Evolutionary conservation across 2,113 vertebrate genomes (phyloP).

Genomic region (Vulpes vulpes): DNA sequence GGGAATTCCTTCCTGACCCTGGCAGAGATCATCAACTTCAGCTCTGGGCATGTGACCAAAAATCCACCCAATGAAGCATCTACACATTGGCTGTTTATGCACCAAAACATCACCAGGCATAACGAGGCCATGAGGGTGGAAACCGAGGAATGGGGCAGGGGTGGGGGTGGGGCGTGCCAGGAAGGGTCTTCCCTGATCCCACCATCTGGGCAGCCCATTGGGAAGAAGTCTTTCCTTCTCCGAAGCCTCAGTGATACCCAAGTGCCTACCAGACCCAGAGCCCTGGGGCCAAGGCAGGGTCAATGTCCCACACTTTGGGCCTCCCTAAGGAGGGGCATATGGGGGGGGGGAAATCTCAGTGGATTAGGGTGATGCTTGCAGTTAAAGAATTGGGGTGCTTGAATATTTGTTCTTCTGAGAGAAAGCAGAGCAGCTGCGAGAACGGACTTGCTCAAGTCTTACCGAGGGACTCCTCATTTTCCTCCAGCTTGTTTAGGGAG

Average conservation of each 20-base stretch:
- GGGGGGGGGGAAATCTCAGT: too few species aligned
- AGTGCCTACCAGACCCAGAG: background rate
- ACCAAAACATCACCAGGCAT: background rate
- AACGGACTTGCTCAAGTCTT: background rate
- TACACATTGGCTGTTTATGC: constrained; percentile 10
- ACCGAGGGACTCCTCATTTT: background rate
- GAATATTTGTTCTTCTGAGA: constrained; percentile 70
- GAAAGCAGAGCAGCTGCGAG: background rate
- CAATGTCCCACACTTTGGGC: background rate
- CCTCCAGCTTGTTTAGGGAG: background rate
- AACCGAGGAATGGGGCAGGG: background rate
- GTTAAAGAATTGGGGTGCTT: background rate
- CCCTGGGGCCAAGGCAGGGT: background rate
- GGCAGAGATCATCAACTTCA: constrained; percentile 56
- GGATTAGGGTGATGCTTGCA: background rate
- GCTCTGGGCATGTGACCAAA: constrained; percentile 71
- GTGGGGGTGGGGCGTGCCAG: background rate
- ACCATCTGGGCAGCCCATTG: background rate
- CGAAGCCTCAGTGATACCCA: background rate
- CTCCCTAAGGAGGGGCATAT: background rate
- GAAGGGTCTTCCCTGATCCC: background rate
- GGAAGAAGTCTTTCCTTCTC: background rate
- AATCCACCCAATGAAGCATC: constrained; percentile 64
- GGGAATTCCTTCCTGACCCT: constrained; percentile 79
- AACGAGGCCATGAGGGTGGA: background rate